These are phyloP conservation scores for Dasysyrphus tricinctus DNA, from an alignment of 2,888 invertebrate species.

Conservation along the genomic window DNA sequence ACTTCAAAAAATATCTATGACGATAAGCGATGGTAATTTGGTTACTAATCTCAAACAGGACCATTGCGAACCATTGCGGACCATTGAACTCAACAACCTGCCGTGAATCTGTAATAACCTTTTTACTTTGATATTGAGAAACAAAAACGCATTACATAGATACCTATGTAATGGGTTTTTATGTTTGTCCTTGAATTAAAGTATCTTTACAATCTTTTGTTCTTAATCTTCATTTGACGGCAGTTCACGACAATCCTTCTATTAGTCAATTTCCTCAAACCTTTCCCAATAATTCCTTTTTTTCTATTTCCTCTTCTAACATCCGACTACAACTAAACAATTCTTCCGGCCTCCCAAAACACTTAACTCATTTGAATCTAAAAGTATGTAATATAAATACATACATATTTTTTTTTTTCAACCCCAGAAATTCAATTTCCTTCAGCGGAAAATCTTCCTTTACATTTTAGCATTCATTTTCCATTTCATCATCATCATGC, in stretches of 20 bases:
- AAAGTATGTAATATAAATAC: conserved; percentile 13
- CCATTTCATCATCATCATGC: conserved; percentile 56
- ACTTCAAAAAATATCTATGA: no score
- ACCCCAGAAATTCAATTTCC: conserved; percentile 69
- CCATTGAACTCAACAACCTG: no score
- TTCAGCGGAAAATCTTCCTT: conserved; percentile 64
- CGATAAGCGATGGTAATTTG: no score
- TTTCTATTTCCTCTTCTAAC: conserved; percentile 23
- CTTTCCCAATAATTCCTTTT: background rate
- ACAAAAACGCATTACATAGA: no score
- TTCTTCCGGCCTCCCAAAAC: conserved; percentile 28
- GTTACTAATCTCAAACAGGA: no score
- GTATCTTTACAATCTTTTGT: no score
- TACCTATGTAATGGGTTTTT: no score
- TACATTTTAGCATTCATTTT: conserved; percentile 52
- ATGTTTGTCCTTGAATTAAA: no score
- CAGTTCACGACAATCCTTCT: conserved; percentile 16
- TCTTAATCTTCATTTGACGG: no score
- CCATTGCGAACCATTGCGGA: no score
- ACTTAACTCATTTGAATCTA: conserved; percentile 44
- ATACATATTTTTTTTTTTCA: background rate
- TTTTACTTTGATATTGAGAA: no score
- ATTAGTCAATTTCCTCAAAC: conserved; percentile 64
- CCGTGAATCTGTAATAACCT: no score
- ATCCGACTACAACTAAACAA: conserved; percentile 35